Conservation (phyloP, 2,888 invertebrate species). For the Bembecia ichneumoniformis region DNA sequence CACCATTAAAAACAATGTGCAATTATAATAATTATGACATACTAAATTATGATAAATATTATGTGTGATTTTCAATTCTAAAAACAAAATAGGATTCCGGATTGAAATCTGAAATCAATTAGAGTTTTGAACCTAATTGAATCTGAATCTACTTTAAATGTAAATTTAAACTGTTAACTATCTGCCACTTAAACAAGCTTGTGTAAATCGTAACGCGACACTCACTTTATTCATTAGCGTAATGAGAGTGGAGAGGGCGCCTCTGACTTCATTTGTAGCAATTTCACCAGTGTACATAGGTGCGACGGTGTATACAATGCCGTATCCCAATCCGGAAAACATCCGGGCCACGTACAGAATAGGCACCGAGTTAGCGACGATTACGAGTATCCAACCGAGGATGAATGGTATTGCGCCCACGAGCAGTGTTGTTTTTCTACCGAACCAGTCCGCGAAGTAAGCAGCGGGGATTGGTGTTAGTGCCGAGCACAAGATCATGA, state of each 20-base stretch:
- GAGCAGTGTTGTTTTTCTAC: slow-evolving; percentile 78
- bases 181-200: background rate
- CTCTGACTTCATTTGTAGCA: slow-evolving; percentile 73
- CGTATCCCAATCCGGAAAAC: slow-evolving; percentile 76
- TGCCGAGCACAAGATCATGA: slow-evolving; percentile 76
- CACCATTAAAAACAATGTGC: too few relatives aligned
- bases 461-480: slow-evolving; percentile 75
- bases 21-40: too few relatives aligned
- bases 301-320: slow-evolving; percentile 73
- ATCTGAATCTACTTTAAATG: too few relatives aligned
- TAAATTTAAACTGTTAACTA: too few relatives aligned
- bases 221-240: slow-evolving; percentile 72
- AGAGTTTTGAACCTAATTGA: too few relatives aligned
- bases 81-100: too few relatives aligned
- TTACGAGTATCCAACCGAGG: slow-evolving; percentile 75
- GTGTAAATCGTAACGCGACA: slow-evolving; percentile 6
- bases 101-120: too few relatives aligned
- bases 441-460: slow-evolving; percentile 74
- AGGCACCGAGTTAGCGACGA: slow-evolving; percentile 68
- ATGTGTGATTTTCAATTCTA: too few relatives aligned
- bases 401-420: slow-evolving; percentile 74
- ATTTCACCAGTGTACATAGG: slow-evolving; percentile 77
- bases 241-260: slow-evolving; percentile 74
- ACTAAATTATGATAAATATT: too few relatives aligned
- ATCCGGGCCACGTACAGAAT: slow-evolving; percentile 73